phyloP scores from a whole-genome alignment of 1,140 invertebrate genomes.

The Mycetomoellerius zeteki region DNA sequence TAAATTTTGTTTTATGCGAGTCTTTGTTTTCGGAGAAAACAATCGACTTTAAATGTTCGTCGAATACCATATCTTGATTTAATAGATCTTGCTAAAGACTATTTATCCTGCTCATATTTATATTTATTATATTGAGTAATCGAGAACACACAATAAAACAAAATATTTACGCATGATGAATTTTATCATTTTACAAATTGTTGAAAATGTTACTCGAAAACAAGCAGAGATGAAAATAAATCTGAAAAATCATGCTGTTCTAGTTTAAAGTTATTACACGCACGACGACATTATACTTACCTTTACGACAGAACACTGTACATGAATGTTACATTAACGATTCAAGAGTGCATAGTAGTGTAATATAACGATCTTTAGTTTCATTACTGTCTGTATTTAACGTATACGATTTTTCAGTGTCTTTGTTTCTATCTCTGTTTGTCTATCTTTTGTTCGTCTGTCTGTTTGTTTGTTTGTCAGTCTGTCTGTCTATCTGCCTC shows the following conservation, averaged over 20 bases:
- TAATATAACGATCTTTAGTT: constrained; percentile 67
- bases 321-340: constrained; percentile 68
- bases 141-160: no score
- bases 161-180: no score
- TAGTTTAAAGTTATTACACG: not conserved
- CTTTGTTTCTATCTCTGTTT: constrained; percentile 77
- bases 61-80: no score
- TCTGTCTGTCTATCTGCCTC: constrained; percentile 72
- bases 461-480: constrained; percentile 65
- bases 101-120: no score
- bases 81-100: no score
- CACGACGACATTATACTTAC: constrained; percentile 20
- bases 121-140: no score
- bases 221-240: not conserved
- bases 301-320: constrained; percentile 44
- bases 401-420: constrained; percentile 69
- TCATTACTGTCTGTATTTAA: constrained; percentile 74
- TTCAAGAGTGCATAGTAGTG: constrained; percentile 74
- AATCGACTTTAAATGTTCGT: no score
- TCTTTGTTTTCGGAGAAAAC: no score
- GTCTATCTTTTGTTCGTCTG: constrained; percentile 76
- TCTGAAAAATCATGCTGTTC: not conserved
- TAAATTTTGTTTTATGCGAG: no score
- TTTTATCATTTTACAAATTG: no score
- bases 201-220: no score